Percentiles rank a stretch among this genome's conserved stretches.
Evolutionary conservation across 2,113 vertebrate species (phyloP).

Genomic region (Bambusicola thoracicus): DNA sequence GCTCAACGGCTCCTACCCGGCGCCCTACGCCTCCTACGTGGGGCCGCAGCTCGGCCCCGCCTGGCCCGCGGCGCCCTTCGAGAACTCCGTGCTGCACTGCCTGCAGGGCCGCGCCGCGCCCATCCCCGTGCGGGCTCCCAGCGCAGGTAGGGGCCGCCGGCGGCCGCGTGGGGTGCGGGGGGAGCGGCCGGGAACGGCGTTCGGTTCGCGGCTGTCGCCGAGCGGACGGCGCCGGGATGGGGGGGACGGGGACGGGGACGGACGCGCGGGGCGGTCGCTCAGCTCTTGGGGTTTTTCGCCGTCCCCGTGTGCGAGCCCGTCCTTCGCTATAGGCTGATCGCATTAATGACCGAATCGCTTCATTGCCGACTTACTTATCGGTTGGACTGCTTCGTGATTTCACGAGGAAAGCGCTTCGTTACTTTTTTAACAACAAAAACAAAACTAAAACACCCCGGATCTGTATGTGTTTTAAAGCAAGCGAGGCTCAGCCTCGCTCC

Average conservation of each 20-base stretch:
- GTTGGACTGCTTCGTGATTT: background rate
- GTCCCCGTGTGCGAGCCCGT: background rate
- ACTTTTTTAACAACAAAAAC: background rate
- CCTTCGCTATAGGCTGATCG: too few species aligned
- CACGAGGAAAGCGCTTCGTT: accelerated
- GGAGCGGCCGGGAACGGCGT: background rate
- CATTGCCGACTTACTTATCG: too few species aligned
- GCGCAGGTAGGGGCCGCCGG: conserved; percentile 83
- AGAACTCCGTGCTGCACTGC: conserved; percentile 94
- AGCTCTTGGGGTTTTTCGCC: background rate
- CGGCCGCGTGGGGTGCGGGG: too few species aligned
- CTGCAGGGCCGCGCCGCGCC: conserved; percentile 88
- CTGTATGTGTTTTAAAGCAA: background rate
- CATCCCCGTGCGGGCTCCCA: conserved; percentile 87
- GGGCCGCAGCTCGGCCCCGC: conserved; percentile 87
- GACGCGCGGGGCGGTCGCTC: background rate
- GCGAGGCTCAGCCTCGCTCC: background rate
- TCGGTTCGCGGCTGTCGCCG: background rate
- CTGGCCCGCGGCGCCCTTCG: conserved; percentile 90
- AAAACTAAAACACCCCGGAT: too few species aligned
- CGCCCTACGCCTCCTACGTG: conserved; percentile 90
- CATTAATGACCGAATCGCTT: too few species aligned
- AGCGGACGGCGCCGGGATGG: too few species aligned
- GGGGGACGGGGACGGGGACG: too few species aligned
- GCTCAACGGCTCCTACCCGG: conserved; percentile 89